Percentiles rank a stretch among this genome's conserved stretches.
Evolutionary conservation across 1,140 invertebrate genomes (phyloP).

Genomic region (Apis dorsata): DNA sequence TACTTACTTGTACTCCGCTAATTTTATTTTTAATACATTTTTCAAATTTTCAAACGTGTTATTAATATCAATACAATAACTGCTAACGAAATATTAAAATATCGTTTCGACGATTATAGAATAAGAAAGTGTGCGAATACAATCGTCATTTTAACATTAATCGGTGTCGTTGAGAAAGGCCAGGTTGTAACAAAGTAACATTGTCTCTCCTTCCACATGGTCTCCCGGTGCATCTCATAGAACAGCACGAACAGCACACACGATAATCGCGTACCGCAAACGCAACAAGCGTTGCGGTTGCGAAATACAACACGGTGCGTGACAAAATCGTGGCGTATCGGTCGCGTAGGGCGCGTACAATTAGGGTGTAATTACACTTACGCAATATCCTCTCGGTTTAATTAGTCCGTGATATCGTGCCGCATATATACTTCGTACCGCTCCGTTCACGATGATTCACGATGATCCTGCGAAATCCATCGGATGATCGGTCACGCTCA

Average conservation of each 20-base stretch:
- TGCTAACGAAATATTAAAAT: too few relatives aligned
- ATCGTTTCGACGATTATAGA: too few relatives aligned
- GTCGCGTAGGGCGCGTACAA: not conserved
- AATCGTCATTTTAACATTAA: not conserved
- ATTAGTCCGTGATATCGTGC: not conserved
- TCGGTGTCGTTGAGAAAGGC: not conserved
- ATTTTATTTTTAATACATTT: too few relatives aligned
- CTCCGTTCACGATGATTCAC: not conserved
- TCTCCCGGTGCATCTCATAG: not conserved
- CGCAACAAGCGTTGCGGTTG: constrained; percentile 10
- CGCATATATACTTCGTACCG: not conserved
- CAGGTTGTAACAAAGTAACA: not conserved
- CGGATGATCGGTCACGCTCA: not conserved
- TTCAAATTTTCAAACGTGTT: too few relatives aligned
- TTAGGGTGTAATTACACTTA: constrained; percentile 23
- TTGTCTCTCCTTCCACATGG: not conserved
- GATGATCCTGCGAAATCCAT: not conserved
- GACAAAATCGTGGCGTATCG: constrained; percentile 5
- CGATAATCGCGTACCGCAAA: constrained; percentile 3
- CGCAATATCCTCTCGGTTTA: constrained; percentile 23
- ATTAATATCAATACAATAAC: too few relatives aligned
- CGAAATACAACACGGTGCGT: constrained; percentile 4
- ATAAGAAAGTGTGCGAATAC: too few relatives aligned
- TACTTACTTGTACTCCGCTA: too few relatives aligned
- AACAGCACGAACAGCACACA: not conserved